phyloP scores from a whole-genome alignment of 1,140 invertebrate genomes.

The Xylocopa sonorina region DNA sequence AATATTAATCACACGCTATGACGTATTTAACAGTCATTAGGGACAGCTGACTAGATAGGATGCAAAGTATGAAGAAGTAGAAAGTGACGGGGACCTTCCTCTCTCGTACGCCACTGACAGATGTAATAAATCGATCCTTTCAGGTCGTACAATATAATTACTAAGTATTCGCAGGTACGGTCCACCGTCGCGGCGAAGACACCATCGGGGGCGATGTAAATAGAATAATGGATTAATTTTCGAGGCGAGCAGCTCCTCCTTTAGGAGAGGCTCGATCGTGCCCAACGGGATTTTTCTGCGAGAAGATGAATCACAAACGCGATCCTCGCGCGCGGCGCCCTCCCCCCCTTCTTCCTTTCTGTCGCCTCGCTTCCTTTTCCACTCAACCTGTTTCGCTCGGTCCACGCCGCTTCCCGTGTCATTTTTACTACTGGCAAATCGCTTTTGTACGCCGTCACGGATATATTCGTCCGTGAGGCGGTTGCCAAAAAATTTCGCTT shows the following conservation, averaged over 20 bases:
- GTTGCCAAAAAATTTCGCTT: neutral
- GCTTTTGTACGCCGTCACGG: neutral
- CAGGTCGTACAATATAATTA: conserved; percentile 16
- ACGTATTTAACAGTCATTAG: conserved; percentile 61
- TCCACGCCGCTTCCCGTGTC: neutral
- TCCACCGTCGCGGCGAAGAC: too few species aligned
- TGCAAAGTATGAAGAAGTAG: conserved; percentile 31
- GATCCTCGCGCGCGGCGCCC: too few species aligned
- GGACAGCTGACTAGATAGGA: conserved; percentile 46
- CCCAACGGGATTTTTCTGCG: neutral
- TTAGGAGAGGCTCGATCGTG: neutral
- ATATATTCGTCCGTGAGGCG: neutral
- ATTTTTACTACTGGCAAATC: neutral
- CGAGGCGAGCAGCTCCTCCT: neutral
- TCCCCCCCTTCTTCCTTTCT: too few species aligned
- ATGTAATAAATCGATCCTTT: conserved; percentile 43
- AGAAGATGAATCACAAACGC: neutral
- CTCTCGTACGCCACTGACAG: conserved; percentile 19
- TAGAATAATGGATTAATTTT: neutral
- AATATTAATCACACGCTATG: conserved; percentile 65
- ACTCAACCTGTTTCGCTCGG: neutral
- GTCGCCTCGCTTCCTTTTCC: too few species aligned
- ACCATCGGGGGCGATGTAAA: neutral
- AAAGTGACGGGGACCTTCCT: conserved; percentile 45
- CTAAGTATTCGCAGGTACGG: too few species aligned